These are phyloP conservation scores for Neodiprion virginianus DNA, from an alignment of 1,140 invertebrate species.

Conservation along the genomic window DNA sequence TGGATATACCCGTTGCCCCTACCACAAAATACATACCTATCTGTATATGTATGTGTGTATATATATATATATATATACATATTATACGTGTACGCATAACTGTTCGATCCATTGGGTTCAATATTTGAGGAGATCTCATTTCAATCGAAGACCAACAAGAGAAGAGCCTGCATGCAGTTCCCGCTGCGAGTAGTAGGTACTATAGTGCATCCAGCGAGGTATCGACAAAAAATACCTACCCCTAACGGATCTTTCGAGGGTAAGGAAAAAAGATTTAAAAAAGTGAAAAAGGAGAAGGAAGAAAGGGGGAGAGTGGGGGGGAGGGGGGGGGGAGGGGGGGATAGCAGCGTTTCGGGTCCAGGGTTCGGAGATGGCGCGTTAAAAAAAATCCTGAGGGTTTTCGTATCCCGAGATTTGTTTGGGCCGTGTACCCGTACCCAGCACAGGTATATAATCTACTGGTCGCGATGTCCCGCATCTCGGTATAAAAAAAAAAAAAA, in stretches of 20 bases:
- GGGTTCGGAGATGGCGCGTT: background rate
- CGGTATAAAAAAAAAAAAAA: no score
- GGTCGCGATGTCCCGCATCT: background rate
- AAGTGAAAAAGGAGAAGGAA: constrained; percentile 27
- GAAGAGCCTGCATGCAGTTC: constrained; percentile 4
- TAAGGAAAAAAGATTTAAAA: background rate
- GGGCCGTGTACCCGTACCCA: background rate
- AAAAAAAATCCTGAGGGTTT: constrained; percentile 6
- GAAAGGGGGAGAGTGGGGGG: background rate
- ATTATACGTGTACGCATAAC: background rate
- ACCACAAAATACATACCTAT: no score
- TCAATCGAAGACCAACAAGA: constrained; percentile 4
- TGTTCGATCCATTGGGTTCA: background rate
- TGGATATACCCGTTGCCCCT: background rate
- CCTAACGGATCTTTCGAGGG: constrained; percentile 4
- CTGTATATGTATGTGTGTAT: no score
- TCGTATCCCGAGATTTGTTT: background rate
- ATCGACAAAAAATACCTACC: background rate
- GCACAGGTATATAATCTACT: background rate
- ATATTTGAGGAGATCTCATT: constrained; percentile 7
- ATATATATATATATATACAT: no score
- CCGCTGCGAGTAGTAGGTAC: background rate
- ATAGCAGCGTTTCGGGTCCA: background rate
- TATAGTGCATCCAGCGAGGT: no score
- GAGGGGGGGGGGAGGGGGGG: background rate